phyloP scores from a whole-genome alignment of 2,888 invertebrate species.

The Pseudanteris insignis region DNA sequence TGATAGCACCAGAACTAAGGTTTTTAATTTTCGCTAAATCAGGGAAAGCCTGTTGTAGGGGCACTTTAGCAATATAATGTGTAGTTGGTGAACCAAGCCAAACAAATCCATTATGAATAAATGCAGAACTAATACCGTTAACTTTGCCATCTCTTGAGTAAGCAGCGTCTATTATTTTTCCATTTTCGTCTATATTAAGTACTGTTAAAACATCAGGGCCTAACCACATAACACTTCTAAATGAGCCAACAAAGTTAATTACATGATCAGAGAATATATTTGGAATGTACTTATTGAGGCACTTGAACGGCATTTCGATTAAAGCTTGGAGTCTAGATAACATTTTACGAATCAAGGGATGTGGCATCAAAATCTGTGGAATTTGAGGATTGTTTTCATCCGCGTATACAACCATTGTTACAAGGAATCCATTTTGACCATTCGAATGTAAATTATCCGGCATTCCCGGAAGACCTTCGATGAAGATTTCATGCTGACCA shows the following conservation, averaged over 20 bases:
- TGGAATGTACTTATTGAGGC: slow-evolving; percentile 73
- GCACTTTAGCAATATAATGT: slow-evolving; percentile 74
- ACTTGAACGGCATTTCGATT: slow-evolving; percentile 73
- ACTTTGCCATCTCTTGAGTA: slow-evolving; percentile 72
- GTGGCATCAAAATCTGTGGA: slow-evolving; percentile 69
- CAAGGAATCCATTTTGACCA: slow-evolving; percentile 76
- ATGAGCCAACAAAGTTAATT: slow-evolving; percentile 67
- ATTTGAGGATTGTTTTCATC: slow-evolving; percentile 72
- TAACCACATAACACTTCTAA: slow-evolving; percentile 44
- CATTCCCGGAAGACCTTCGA: slow-evolving; percentile 80
- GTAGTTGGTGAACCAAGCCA: slow-evolving; percentile 77
- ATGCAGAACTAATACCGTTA: slow-evolving; percentile 72
- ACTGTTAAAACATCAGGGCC: slow-evolving; percentile 54
- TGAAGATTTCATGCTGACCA: slow-evolving; percentile 82
- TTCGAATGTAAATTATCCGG: slow-evolving; percentile 72
- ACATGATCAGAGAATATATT: slow-evolving; percentile 73
- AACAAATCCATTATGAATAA: slow-evolving; percentile 73
- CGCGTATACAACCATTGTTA: slow-evolving; percentile 70
- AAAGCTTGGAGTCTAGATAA: slow-evolving; percentile 71
- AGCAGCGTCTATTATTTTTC: slow-evolving; percentile 76
- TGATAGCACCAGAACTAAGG: slow-evolving; percentile 19
- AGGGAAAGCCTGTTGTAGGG: slow-evolving; percentile 68
- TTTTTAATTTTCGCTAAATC: slow-evolving; percentile 22
- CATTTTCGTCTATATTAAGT: slow-evolving; percentile 75
- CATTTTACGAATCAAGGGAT: slow-evolving; percentile 75